Evolutionary conservation across 2,888 invertebrate species (phyloP), one percentile per base, ranked within the genome.

Genomic region (Neria commutata): DNA sequence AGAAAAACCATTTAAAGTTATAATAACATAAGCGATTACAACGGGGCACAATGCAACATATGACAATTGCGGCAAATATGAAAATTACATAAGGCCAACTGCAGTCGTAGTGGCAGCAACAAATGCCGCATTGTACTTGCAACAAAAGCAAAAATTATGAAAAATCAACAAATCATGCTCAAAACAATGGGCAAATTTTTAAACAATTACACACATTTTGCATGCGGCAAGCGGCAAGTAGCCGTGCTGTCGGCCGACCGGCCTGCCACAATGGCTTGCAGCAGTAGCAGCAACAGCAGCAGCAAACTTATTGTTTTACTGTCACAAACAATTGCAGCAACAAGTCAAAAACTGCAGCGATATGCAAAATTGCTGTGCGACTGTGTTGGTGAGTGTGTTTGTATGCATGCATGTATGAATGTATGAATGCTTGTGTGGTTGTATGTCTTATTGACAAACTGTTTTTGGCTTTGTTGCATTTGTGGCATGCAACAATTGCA

Each of bases 101-200:
- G 19, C 16, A 45, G 46, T 21, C 25, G 37, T 45, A 42, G 21
- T n/a, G 47, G n/a, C 47, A 47, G 24, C 47, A 46, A 33, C 26
- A 54, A 58, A 21, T 47, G 50, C 51, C 51, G 55, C 54, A 67
- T 54, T 61, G 63, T 25, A 46, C 21, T 24, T 54, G 60, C 5
- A 67, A 67, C 67, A 72, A 70, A 68, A 66, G 17, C 47, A 57
- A 50, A 68, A 61, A 58, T 63, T 61, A 68, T 63, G 29, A 34
- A 65, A 61, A 65, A 72, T 68, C 75, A 76, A 77, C 76, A 77
- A 77, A 77, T 77, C 78, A 77, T 77, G 69, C 68, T 62, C 67
- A 68, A 76, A 74, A 77, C 77, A 77, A 77, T 77, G 78, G 75
- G 72, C 70, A 71, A 76, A 71, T 76, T 72, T 77, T 72, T 69